Percentiles rank a stretch among this genome's conserved stretches.
Conservation (phyloP, 2,888 invertebrate genomes). For the Aricia artaxerxes region DNA sequence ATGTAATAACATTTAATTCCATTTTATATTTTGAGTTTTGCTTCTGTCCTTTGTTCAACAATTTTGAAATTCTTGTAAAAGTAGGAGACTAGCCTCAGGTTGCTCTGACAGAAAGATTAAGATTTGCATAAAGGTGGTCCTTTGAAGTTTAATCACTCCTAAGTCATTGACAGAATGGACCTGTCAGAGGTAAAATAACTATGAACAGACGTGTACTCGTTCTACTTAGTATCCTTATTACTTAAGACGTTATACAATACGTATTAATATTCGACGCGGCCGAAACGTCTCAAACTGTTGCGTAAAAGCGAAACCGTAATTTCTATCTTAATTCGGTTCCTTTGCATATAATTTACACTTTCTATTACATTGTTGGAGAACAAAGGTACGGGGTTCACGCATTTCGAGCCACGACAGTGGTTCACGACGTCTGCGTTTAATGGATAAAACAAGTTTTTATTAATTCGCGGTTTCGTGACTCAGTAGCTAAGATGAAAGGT, state of each 20-base stretch:
- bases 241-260: conserved; percentile 1
- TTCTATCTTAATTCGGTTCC: conserved; percentile 30
- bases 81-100: too few relatives aligned
- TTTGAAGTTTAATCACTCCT: background rate
- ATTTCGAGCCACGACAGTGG: conserved; percentile 43
- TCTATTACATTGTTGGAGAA: conserved; percentile 48
- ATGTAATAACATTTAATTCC: too few relatives aligned
- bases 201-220: background rate
- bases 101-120: too few relatives aligned
- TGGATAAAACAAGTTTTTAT: conserved; percentile 57
- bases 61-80: too few relatives aligned
- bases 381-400: conserved; percentile 47
- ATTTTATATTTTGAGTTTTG: too few relatives aligned
- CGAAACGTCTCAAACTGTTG: conserved; percentile 19
- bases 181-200: too few relatives aligned
- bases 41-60: too few relatives aligned
- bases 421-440: conserved; percentile 32
- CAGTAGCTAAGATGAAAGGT: conserved; percentile 48
- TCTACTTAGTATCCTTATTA: background rate
- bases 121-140: too few relatives aligned
- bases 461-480: conserved; percentile 66
- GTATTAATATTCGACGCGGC: conserved; percentile 53
- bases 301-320: conserved; percentile 32
- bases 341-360: conserved; percentile 42
- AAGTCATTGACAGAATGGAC: background rate